A percentile compares a stretch with the other conserved stretches of the same genome.
These are phyloP conservation scores for Python bivittatus DNA, from an alignment of 2,113 vertebrate species.

Conservation along the genomic window DNA sequence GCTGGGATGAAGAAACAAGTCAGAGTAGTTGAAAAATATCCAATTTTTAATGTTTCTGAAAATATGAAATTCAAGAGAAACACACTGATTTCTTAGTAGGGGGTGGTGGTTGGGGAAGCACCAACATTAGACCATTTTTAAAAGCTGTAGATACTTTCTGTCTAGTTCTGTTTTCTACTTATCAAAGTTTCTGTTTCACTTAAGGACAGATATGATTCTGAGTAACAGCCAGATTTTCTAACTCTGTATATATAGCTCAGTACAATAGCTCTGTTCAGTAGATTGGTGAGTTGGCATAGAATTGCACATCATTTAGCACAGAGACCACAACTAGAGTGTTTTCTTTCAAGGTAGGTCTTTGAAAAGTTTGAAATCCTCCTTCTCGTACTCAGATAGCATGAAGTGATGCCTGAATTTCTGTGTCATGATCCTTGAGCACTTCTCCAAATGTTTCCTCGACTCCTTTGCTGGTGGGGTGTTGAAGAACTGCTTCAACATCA, in stretches of 20 bases:
- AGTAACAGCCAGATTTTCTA: neutral
- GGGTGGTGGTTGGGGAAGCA: neutral
- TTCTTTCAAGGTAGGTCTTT: neutral
- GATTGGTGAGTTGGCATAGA: neutral
- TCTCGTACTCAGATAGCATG: neutral
- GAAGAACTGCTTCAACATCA: conserved; percentile 43
- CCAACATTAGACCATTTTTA: neutral
- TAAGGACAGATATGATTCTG: neutral
- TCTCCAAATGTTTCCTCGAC: conserved; percentile 58
- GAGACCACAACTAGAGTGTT: neutral
- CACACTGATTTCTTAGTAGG: neutral
- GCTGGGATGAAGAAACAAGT: neutral
- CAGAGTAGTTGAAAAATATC: neutral
- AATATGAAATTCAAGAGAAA: neutral
- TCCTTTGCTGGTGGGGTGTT: conserved; percentile 52
- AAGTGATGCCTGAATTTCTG: conserved; percentile 45
- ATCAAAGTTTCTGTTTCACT: neutral
- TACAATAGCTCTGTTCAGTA: neutral
- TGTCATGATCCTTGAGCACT: conserved; percentile 34
- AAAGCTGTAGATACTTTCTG: neutral
- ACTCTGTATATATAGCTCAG: neutral
- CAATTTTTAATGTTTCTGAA: neutral
- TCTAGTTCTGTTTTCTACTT: neutral
- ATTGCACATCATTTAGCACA: neutral
- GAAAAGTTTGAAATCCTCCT: neutral